Conservation (phyloP, 2,113 vertebrate species). For the Poicephalus gulielmi region DNA sequence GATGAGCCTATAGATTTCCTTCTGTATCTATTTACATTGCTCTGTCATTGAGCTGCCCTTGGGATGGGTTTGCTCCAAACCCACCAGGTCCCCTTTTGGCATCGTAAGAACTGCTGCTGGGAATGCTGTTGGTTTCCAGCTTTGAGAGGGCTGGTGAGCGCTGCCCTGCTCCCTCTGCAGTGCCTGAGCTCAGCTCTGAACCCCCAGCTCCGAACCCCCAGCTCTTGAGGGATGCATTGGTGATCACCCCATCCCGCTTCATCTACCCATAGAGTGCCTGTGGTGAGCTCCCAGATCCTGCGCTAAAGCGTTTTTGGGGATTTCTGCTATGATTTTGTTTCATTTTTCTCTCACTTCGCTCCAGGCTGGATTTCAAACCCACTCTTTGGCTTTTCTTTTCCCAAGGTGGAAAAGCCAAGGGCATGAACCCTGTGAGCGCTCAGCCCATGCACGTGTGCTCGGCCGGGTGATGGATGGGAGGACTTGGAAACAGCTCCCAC, state of each 20-base stretch:
- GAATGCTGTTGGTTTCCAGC: neutral
- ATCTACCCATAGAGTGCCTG: neutral
- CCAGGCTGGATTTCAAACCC: neutral
- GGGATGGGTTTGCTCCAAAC: neutral
- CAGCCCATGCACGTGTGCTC: neutral
- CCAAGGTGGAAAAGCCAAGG: slow-evolving; percentile 12
- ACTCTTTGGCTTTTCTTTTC: neutral
- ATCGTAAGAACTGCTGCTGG: neutral
- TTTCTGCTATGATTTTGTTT: neutral
- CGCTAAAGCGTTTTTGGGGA: neutral
- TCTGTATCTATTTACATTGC: rapidly evolving
- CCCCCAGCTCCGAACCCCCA: neutral
- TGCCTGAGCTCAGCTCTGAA: neutral
- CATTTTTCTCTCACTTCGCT: neutral
- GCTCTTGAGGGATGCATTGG: rapidly evolving
- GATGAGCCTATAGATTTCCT: rapidly evolving
- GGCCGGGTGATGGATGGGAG: neutral
- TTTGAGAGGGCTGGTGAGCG: rapidly evolving
- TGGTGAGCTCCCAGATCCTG: neutral
- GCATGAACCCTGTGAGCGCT: neutral
- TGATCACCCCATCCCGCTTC: neutral
- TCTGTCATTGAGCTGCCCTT: rapidly evolving
- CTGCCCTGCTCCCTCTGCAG: neutral
- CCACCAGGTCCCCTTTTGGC: neutral
- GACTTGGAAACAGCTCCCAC: neutral